Evolutionary conservation across 2,888 invertebrate species (phyloP), one percentile per base, ranked within the genome.

Genomic region (Pristionchus mayeri): DNA sequence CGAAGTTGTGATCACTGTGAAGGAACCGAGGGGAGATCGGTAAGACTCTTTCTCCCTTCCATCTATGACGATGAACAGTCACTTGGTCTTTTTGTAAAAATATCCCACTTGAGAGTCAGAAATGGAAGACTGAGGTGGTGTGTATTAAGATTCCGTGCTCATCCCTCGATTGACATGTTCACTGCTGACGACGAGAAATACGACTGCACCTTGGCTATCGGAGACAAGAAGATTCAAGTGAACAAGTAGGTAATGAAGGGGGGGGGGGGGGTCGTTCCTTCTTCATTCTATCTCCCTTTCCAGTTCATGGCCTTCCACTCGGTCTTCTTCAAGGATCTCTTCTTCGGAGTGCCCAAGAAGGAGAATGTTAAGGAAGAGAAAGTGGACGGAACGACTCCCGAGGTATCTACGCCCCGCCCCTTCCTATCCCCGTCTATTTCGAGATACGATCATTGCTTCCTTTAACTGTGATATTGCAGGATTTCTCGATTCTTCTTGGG

Each of bases 231-330:
- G 40, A 71, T 71, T 40, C 40, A 71, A 21, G 71, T 71, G 71
- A 71, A 40, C 71, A 71, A 40, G 13, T 40, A 71, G 71, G 71
- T 71, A n/a, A 3, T 34, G 40, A 24, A 40, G 37, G n/a, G 34
- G 37, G 44, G 13, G 44, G 6, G 6, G 9, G n/a, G 13, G 44
- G 13, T 44, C 44, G 13, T 44, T 44, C n/a, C 44, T 44, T 13
- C 6, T 13, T 6, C 7, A 44, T 44, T 52, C 11, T 11, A 52
- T 16, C 18, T 52, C 18, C 21, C 1, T 6, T 71, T 71, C 6
- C 40, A 71, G 71, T 71, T 34, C n/a, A 37, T 71, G n/a, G 37
- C 71, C n/a, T 40, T 71, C 71, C 71, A 71, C 16, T 71, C 71
- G 21, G 6, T 16, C 24, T 71, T 71, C 71, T 71, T 71, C 71